phyloP scores from a whole-genome alignment of 2,888 invertebrate species.

The Frankliniella intonsa region DNA sequence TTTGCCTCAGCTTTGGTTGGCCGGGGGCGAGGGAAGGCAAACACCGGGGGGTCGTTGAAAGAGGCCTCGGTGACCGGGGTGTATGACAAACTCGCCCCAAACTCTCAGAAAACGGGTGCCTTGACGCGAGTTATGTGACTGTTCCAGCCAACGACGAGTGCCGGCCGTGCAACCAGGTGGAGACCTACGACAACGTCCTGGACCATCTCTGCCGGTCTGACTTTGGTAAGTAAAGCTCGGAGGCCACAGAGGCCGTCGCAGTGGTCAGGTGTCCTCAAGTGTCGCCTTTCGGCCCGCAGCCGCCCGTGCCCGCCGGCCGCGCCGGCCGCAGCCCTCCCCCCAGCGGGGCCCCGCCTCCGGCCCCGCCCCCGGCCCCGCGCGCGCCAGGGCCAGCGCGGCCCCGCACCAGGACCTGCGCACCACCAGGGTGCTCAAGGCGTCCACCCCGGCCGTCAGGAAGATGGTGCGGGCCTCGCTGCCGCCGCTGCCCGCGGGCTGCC shows the following conservation, averaged over 20 bases:
- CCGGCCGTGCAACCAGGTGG: constrained; percentile 53
- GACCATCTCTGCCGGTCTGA: constrained; percentile 44
- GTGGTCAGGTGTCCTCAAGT: too few species aligned
- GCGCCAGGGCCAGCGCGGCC: constrained; percentile 44
- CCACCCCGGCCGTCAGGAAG: constrained; percentile 41
- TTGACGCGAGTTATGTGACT: constrained; percentile 11
- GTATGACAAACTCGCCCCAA: too few species aligned
- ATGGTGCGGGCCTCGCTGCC: constrained; percentile 43
- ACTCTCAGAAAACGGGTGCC: too few species aligned
- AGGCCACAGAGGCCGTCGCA: background rate
- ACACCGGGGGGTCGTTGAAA: too few species aligned
- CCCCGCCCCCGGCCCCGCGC: constrained; percentile 41
- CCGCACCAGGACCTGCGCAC: constrained; percentile 44
- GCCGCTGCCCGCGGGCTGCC: constrained; percentile 45
- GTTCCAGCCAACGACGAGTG: constrained; percentile 45
- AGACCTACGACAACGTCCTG: constrained; percentile 57
- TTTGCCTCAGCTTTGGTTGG: too few species aligned
- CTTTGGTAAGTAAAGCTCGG: constrained; percentile 35
- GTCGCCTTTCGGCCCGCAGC: background rate
- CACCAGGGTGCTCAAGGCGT: constrained; percentile 43
- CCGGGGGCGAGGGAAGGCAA: too few species aligned
- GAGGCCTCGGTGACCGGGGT: too few species aligned
- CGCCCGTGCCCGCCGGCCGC: background rate
- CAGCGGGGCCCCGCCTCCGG: constrained; percentile 46
- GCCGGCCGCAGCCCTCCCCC: constrained; percentile 29